These are phyloP conservation scores for Hetaerina americana DNA, from an alignment of 1,140 invertebrate genomes.

Conservation along the genomic window DNA sequence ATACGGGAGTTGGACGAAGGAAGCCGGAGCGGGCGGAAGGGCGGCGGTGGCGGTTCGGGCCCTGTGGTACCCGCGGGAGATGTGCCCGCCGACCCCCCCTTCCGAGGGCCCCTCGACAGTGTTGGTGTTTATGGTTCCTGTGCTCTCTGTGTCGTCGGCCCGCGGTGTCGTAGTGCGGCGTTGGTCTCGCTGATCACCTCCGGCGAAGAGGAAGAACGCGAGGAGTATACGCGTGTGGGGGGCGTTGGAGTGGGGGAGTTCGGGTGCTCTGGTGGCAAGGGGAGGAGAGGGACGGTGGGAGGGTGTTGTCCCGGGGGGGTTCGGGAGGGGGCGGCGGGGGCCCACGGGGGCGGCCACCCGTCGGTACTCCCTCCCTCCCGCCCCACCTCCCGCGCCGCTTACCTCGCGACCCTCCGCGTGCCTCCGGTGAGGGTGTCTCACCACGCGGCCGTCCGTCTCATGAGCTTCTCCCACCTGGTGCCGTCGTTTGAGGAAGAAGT, in stretches of 20 bases:
- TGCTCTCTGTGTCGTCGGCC: background rate
- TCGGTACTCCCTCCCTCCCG: too few species aligned
- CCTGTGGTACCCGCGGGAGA: too few species aligned
- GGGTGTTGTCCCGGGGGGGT: background rate
- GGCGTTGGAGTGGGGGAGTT: background rate
- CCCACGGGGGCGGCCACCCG: too few species aligned
- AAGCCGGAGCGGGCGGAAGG: background rate
- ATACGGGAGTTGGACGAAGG: too few species aligned
- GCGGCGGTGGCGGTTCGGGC: slow-evolving; percentile 2
- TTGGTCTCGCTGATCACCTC: too few species aligned
- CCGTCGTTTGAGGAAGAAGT: background rate
- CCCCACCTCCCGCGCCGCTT: too few species aligned
- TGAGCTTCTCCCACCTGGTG: slow-evolving; percentile 17
- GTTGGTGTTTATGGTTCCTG: background rate
- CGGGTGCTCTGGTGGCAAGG: background rate
- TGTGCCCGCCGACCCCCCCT: too few species aligned
- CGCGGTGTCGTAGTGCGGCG: too few species aligned
- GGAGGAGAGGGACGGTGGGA: background rate
- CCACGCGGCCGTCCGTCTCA: slow-evolving; percentile 10
- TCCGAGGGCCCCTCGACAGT: background rate
- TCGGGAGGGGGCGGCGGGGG: background rate
- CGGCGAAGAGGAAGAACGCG: background rate
- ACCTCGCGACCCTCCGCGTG: background rate
- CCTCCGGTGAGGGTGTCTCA: slow-evolving; percentile 13
- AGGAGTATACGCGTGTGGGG: background rate